Evolutionary conservation across 2,888 invertebrate species (phyloP).

Genomic region (Micropterix aruncella): DNA sequence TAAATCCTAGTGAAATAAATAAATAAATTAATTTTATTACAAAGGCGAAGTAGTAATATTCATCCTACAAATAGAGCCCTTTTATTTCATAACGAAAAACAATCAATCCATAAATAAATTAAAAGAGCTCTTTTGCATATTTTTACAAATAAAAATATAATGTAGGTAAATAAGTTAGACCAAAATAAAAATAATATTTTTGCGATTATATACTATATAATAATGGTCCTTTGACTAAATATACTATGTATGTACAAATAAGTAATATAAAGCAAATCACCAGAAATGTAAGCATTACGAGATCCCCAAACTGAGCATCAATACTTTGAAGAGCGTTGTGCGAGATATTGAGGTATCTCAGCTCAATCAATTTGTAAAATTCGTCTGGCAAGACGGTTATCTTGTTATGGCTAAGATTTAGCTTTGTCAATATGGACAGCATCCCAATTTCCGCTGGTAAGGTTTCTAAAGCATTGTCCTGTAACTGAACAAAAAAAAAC

Average conservation of each 20-base stretch:
- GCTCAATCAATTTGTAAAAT: conserved; percentile 53
- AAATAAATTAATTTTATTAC: too few relatives aligned
- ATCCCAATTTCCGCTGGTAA: conserved; percentile 62
- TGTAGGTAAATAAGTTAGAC: conserved; percentile 1
- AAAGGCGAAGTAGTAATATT: too few relatives aligned
- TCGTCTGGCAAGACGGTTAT: conserved; percentile 44
- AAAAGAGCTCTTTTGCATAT: not conserved
- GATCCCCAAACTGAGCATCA: conserved; percentile 58
- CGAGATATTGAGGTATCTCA: conserved; percentile 58
- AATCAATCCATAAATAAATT: too few relatives aligned
- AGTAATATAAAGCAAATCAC: conserved; percentile 19
- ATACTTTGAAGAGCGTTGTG: conserved; percentile 57
- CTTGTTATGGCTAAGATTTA: conserved; percentile 59
- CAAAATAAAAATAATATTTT: too few relatives aligned
- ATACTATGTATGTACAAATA: too few relatives aligned
- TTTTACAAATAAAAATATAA: not conserved
- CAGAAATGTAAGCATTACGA: conserved; percentile 53
- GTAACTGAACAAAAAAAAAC: conserved; percentile 43
- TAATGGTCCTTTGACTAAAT: too few relatives aligned
- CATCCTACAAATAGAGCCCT: too few relatives aligned
- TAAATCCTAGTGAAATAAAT: too few relatives aligned
- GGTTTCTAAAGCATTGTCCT: conserved; percentile 63
- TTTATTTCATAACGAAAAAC: too few relatives aligned
- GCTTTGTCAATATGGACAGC: conserved; percentile 48
- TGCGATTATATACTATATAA: too few relatives aligned